These are phyloP conservation scores for Dascillus cervinus DNA, from an alignment of 2,888 invertebrate genomes.

Conservation along the genomic window DNA sequence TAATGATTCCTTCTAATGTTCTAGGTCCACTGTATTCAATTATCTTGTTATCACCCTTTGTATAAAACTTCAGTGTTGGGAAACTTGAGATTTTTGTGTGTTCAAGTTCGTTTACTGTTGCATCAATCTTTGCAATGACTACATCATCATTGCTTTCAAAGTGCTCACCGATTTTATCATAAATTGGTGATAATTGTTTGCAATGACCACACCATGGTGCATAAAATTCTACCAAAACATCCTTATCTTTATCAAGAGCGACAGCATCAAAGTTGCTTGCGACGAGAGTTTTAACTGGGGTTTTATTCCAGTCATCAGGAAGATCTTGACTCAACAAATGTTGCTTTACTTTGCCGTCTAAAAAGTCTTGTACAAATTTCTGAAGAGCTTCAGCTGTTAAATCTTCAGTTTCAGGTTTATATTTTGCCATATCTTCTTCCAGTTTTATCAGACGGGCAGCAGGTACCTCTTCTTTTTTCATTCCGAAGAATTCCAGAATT, in stretches of 20 bases:
- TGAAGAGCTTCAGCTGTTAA: conserved; percentile 60
- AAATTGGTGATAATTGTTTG: conserved; percentile 95
- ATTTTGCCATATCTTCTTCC: conserved; percentile 97
- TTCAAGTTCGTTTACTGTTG: conserved; percentile 95
- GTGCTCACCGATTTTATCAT: conserved; percentile 80
- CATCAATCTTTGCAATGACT: conserved; percentile 97
- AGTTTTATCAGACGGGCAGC: conserved; percentile 87
- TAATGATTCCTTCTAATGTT: conserved; percentile 84
- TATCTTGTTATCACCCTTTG: conserved; percentile 78
- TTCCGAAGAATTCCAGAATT: conserved; percentile 97
- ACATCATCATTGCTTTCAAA: conserved; percentile 75
- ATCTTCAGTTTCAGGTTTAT: conserved; percentile 78
- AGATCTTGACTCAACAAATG: conserved; percentile 90
- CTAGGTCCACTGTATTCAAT: conserved; percentile 94
- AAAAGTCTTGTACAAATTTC: conserved; percentile 80
- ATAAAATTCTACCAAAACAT: conserved; percentile 97
- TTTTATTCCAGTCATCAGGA: conserved; percentile 95
- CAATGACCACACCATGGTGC: conserved; percentile 99
- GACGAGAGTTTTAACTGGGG: conserved; percentile 87
- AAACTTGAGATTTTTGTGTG: conserved; percentile 91
- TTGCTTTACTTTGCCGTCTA: conserved; percentile 89
- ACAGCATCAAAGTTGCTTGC: conserved; percentile 94
- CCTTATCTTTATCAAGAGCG: conserved; percentile 77
- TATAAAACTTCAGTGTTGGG: conserved; percentile 92
- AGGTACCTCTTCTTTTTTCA: conserved; percentile 89